Evolutionary conservation across 2,888 invertebrate genomes (phyloP).

Genomic region (Drosophila phalerata): DNA sequence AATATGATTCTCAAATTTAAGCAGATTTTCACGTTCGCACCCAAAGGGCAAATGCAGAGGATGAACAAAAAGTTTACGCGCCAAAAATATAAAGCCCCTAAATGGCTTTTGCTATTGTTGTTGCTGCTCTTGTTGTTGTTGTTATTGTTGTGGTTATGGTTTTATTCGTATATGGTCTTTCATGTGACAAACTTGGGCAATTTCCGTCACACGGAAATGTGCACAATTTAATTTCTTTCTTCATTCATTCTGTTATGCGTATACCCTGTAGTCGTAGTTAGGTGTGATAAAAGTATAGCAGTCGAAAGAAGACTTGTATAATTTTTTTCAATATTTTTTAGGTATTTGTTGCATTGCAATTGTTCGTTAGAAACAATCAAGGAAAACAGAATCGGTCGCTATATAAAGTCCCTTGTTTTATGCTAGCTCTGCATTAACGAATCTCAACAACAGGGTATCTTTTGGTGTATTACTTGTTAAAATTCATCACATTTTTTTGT

Average conservation of each 20-base stretch:
- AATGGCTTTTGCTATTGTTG: constrained; percentile 36
- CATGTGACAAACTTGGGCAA: constrained; percentile 72
- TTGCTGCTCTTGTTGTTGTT: constrained; percentile 10
- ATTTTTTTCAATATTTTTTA: neutral
- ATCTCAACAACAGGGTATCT: neutral
- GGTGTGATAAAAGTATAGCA: neutral
- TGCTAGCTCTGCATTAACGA: no score
- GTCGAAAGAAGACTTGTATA: neutral
- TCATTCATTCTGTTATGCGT: constrained; percentile 24
- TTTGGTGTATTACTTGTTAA: neutral
- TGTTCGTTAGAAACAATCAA: neutral
- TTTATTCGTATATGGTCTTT: constrained; percentile 52
- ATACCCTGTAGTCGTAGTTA: neutral
- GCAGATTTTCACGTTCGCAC: constrained; percentile 42
- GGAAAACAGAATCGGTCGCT: neutral
- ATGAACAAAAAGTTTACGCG: constrained; percentile 10
- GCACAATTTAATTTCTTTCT: constrained; percentile 74
- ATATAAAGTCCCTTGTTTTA: neutral
- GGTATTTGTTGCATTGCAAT: neutral
- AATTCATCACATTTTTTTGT: neutral
- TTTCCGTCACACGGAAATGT: constrained; percentile 77
- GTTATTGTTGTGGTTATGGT: constrained; percentile 29
- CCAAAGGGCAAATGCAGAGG: constrained; percentile 6
- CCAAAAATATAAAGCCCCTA: constrained; percentile 33
- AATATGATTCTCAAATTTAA: constrained; percentile 66